These are phyloP conservation scores for Taenioides sp. DNA, from an alignment of 2,797 vertebrate genomes.

Conservation along the genomic window DNA sequence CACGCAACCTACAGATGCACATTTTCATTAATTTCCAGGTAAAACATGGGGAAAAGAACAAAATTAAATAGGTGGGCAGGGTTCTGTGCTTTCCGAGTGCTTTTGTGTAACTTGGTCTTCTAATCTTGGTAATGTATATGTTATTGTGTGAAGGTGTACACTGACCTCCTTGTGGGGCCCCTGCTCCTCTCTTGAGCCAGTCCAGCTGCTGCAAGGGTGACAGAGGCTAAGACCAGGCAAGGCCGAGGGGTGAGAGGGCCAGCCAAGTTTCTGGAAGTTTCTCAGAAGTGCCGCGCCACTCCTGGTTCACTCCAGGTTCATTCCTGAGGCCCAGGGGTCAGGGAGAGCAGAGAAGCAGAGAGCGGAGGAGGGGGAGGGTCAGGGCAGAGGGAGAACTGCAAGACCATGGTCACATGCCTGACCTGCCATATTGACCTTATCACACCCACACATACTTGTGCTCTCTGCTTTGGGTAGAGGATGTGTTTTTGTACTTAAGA, in stretches of 20 bases:
- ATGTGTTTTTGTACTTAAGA: conserved; percentile 9
- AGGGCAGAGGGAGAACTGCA: conserved; percentile 21
- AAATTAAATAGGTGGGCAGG: not conserved
- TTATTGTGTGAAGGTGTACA: conserved; percentile 42
- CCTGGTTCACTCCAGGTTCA: conserved; percentile 65
- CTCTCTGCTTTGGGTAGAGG: conserved; percentile 19
- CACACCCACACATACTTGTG: conserved; percentile 48
- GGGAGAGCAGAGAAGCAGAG: conserved; percentile 32
- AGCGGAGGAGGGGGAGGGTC: conserved; percentile 13
- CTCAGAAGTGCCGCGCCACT: conserved; percentile 62
- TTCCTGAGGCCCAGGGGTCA: conserved; percentile 64
- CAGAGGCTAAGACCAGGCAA: conserved; percentile 50
- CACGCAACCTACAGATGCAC: not conserved
- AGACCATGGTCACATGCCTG: conserved; percentile 68
- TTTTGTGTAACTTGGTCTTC: conserved; percentile 18
- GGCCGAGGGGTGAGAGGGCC: conserved; percentile 57
- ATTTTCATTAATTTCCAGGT: not conserved
- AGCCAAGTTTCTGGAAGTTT: conserved; percentile 64
- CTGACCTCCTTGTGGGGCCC: conserved; percentile 45
- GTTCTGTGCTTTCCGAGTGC: not conserved
- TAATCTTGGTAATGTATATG: conserved; percentile 7
- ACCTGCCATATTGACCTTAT: conserved; percentile 69
- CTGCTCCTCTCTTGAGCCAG: conserved; percentile 50
- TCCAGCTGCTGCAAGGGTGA: conserved; percentile 71
- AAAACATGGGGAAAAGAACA: not conserved